A percentile compares a stretch with the other conserved stretches of the same genome.
phyloP scores from a whole-genome alignment of 2,113 vertebrate genomes.

The Glaucidium brasilianum region DNA sequence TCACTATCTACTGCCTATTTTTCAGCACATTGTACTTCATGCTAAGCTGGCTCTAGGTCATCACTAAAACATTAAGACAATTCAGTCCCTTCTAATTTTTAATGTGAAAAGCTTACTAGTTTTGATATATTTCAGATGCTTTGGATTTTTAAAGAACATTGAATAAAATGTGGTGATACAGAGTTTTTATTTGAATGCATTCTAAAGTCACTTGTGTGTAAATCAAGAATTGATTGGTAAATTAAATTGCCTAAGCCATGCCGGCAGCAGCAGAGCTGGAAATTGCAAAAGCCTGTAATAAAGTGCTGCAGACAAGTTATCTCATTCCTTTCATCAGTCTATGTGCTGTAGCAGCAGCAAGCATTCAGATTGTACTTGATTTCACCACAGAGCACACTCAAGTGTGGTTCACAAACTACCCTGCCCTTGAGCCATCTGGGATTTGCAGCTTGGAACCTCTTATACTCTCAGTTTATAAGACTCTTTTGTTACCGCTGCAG shows the following conservation, averaged over 20 bases:
- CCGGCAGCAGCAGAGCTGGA: neutral
- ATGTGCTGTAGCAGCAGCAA: neutral
- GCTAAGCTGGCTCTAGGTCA: neutral
- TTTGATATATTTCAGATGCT: neutral
- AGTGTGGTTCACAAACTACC: neutral
- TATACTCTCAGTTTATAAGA: neutral
- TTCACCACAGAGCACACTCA: neutral
- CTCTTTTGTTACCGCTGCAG: neutral
- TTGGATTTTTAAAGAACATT: constrained; percentile 4
- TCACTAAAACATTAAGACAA: neutral
- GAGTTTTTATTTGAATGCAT: constrained; percentile 2
- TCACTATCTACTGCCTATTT: neutral
- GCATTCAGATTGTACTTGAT: constrained; percentile 23
- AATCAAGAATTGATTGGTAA: constrained; percentile 41
- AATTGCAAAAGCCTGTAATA: constrained; percentile 19
- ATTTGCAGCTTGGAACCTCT: neutral
- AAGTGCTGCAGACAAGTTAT: neutral
- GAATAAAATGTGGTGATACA: neutral
- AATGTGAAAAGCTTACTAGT: neutral
- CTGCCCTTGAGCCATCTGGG: neutral
- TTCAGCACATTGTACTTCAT: neutral
- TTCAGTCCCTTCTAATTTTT: neutral
- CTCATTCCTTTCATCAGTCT: neutral
- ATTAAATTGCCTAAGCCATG: constrained; percentile 37
- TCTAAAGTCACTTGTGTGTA: constrained; percentile 18